Conservation (phyloP, 1,140 invertebrate genomes). For the Drosophila athabasca region DNA sequence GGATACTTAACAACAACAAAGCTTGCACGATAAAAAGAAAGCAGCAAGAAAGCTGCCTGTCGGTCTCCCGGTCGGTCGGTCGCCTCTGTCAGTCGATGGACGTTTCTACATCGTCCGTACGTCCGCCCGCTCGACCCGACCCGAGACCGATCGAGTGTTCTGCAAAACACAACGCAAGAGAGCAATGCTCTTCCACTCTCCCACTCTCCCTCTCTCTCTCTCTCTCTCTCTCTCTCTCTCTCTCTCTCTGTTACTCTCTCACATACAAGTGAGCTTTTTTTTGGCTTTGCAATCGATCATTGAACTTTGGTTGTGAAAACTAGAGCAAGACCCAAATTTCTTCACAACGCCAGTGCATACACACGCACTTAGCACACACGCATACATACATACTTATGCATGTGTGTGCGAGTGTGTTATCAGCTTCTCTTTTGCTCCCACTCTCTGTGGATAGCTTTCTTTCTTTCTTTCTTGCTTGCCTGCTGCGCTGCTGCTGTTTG, state of each 20-base stretch:
- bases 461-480: conserved; percentile 32
- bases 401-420: conserved; percentile 48
- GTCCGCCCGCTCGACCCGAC: too few species aligned
- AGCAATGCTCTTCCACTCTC: conserved; percentile 24
- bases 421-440: conserved; percentile 61
- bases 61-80: conserved; percentile 28
- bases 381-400: not conserved
- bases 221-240: conserved; percentile 10
- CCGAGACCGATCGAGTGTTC: conserved; percentile 49
- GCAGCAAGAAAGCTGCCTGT: conserved; percentile 69
- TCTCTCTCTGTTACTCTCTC: conserved; percentile 8
- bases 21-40: conserved; percentile 77
- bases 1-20: conserved; percentile 65
- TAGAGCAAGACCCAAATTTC: conserved; percentile 83
- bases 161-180: conserved; percentile 64
- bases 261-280: conserved; percentile 44
- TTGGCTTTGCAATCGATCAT: conserved; percentile 78
- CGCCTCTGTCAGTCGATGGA: conserved; percentile 37
- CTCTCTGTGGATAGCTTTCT: conserved; percentile 66
- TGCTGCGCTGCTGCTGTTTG: not conserved
- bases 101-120: conserved; percentile 67
- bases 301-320: conserved; percentile 82
- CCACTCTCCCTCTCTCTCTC: conserved; percentile 3
- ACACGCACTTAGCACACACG: conserved; percentile 1
- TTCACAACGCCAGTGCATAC: conserved; percentile 52